Conservation (phyloP, 2,888 invertebrate genomes). For the Hemaris fuciformis region DNA sequence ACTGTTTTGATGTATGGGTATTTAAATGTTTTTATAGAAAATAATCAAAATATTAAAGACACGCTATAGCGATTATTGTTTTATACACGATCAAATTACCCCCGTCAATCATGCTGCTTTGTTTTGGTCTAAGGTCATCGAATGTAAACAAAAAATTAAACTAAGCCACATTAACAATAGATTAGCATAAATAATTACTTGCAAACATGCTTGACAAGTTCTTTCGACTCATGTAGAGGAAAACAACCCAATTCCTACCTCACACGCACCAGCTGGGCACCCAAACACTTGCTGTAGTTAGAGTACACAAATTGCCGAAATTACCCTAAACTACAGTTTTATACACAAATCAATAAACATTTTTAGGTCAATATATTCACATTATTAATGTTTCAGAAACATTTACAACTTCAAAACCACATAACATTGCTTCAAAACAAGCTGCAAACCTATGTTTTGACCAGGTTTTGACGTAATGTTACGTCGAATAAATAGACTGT, state of each 20-base stretch:
- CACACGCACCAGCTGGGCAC: conserved; percentile 58
- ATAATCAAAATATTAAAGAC: neutral
- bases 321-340: conserved; percentile 13
- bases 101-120: neutral
- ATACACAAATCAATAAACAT: conserved; percentile 21
- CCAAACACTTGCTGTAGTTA: conserved; percentile 34
- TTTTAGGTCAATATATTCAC: conserved; percentile 19
- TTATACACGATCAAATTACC: neutral
- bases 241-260: conserved; percentile 24
- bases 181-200: neutral
- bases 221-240: neutral
- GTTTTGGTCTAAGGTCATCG: neutral
- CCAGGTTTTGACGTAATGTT: conserved; percentile 44
- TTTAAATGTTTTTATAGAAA: neutral
- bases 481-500: neutral
- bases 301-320: conserved; percentile 30
- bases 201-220: neutral
- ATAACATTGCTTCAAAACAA: conserved; percentile 53
- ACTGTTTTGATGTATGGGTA: neutral
- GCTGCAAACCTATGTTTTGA: conserved; percentile 57
- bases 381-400: conserved; percentile 26
- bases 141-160: conserved; percentile 1
- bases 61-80: neutral
- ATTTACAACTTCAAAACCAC: conserved; percentile 23
- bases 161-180: neutral